Evolutionary conservation across 2,888 invertebrate species (phyloP), one percentile per base, ranked within the genome.

Genomic region (Polydrusus pterygomalis): DNA sequence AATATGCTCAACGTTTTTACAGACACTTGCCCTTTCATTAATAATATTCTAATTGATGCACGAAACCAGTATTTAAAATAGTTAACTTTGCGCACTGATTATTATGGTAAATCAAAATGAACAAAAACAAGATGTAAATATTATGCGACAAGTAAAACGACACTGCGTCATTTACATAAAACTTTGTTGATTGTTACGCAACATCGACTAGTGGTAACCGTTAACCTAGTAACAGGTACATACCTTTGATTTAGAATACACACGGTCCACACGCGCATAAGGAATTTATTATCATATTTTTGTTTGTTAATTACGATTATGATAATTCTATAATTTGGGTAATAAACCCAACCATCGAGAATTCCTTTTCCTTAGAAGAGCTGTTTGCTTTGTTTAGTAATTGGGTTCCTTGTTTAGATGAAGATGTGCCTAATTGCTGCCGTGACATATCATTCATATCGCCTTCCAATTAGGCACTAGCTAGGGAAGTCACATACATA

Each of bases 41-140:
- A 70, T 64, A 64, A 62, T 63, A 74, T 74, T 71, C 49, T 77
- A 77, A 77, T 77, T 74, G 71, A 77, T 74, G 51, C 77, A 40
- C 30, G 70, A 70, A 68, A 74, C 77, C 63, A 45, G 67, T 60
- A 65, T 34, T 40, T 51, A 43, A 60, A 45, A 30, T 43, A 64
- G 17, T 18, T 25, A 25, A 9, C 43, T 63, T 25, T 68, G 70
- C 51, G 73, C 60, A 67, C 67, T 70, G 75, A 75, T 78, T 73
- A 78, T 74, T 73, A 73, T 67, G 73, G 58, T 78, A 75, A 78
- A 75, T 78, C 70, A 75, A 65, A 69, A 62, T 65, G 68, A 78
- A 75, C 73, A 75, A 73, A 73, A 75, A 78, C 74, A 75, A 75
- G 72, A 78, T 74, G 75, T 75, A 75, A 75, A 74, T 76, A 76